phyloP scores from a whole-genome alignment of 1,140 invertebrate species.

The Calephelis virginiensis region DNA sequence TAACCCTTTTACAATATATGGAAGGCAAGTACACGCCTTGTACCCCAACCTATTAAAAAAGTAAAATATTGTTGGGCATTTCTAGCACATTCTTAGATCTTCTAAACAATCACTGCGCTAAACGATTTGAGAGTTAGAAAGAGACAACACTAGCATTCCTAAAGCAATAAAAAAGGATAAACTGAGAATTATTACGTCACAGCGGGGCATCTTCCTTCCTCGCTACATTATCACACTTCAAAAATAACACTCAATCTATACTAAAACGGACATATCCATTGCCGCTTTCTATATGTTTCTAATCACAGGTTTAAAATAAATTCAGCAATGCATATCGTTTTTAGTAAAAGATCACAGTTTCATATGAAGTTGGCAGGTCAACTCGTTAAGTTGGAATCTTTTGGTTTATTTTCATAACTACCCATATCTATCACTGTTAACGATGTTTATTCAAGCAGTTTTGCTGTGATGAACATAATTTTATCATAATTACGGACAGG shows the following conservation, averaged over 20 bases:
- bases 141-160: slow-evolving; percentile 56
- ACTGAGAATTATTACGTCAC: slow-evolving; percentile 73
- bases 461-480: slow-evolving; percentile 41
- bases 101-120: slow-evolving; percentile 48
- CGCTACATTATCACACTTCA: slow-evolving; percentile 30
- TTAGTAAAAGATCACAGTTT: slow-evolving; percentile 1
- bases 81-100: slow-evolving; percentile 35
- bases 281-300: neutral
- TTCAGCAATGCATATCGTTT: slow-evolving; percentile 33
- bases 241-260: slow-evolving; percentile 3
- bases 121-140: slow-evolving; percentile 66
- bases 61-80: neutral
- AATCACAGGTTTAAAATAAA: neutral
- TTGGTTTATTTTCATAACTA: slow-evolving; percentile 77
- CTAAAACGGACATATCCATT: neutral
- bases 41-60: no score
- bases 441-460: slow-evolving; percentile 76
- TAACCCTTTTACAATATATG: no score
- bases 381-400: slow-evolving; percentile 64
- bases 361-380: slow-evolving; percentile 36
- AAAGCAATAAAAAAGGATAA: slow-evolving; percentile 61
- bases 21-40: no score
- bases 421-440: slow-evolving; percentile 76
- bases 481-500: slow-evolving; percentile 22
- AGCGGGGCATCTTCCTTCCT: slow-evolving; percentile 60